Base-by-base conservation (phyloP, 2,888 invertebrate genomes). In the Patella caerulea region DNA sequence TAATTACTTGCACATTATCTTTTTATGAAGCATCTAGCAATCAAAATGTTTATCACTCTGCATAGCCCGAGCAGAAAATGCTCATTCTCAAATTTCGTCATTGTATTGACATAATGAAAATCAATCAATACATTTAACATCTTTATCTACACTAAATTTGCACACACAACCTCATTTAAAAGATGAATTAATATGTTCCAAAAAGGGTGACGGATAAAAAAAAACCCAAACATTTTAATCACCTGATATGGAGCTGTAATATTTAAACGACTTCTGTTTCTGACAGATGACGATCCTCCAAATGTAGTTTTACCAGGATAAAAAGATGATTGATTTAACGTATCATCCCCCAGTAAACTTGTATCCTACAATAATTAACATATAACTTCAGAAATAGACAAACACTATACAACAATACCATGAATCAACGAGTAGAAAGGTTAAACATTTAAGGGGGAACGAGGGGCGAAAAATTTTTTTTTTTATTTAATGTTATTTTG, bases 221-320 rank as follows among this genome's bases (percentile, higher is more conserved):
- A 29, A 24, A 24, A 24, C 24, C 24, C 4, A 56, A n/a, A 19
- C 14, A 12, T 45, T 15, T 72, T 19, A 52, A 71, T 69, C 76
- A 88, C 87, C 84, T 84, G 85, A 81, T 89, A 89, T 34, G 89
- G 90, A 17, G 83, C 81, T 19, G 86, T 81, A 29, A 82, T 71
- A 71, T 83, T 81, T 2, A 86, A 76, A 73, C 83, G 84, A 65
- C 24, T 65, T 24, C 77, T 73, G 73, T 83, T 85, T 74, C 87
- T 83, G 19, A 84, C 81, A 1, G 88, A 84, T 12, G 90, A 86
- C 53, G 90, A 88, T 45, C 92, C 91, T 73, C 91, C 91, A 86
- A 86, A 92, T 1, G 86, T 83, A 7, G 91, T 90, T 79, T 87
- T 90, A 12, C 91, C 91, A 53, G 89, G 86, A 78, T 91, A 92